Conservation (phyloP, 2,113 vertebrate genomes). For the Mixornis gularis region DNA sequence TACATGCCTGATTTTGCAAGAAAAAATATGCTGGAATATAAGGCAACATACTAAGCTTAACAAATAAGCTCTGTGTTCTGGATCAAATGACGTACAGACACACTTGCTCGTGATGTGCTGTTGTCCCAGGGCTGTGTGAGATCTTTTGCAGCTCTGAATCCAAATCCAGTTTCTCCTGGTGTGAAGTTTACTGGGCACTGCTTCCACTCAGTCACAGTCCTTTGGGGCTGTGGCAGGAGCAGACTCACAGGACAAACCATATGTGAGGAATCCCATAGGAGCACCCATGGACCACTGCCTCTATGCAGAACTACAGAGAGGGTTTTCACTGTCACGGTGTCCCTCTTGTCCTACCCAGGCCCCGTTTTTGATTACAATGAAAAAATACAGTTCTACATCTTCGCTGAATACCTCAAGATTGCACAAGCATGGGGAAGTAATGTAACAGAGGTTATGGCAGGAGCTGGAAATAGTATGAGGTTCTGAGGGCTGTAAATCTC, state of each 20-base stretch:
- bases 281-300: not conserved
- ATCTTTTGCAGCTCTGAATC: not conserved
- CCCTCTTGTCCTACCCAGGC: not conserved
- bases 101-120: accelerated
- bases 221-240: not conserved
- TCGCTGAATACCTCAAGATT: not conserved
- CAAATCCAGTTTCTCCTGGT: not conserved
- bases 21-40: not conserved
- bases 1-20: not conserved
- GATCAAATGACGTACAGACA: not conserved
- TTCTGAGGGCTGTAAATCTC: constrained; percentile 55
- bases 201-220: not conserved
- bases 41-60: no score
- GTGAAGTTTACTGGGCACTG: not conserved
- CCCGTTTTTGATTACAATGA: not conserved
- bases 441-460: constrained; percentile 32
- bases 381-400: not conserved
- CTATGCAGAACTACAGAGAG: accelerated
- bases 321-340: not conserved
- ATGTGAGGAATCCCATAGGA: not conserved
- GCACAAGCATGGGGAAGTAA: not conserved
- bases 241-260: accelerated
- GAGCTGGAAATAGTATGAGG: constrained; percentile 35
- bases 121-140: not conserved
- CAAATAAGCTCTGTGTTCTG: not conserved